A percentile compares a stretch with the other conserved stretches of the same genome.
Conservation (phyloP, 2,797 vertebrate species). For the Anableps anableps region DNA sequence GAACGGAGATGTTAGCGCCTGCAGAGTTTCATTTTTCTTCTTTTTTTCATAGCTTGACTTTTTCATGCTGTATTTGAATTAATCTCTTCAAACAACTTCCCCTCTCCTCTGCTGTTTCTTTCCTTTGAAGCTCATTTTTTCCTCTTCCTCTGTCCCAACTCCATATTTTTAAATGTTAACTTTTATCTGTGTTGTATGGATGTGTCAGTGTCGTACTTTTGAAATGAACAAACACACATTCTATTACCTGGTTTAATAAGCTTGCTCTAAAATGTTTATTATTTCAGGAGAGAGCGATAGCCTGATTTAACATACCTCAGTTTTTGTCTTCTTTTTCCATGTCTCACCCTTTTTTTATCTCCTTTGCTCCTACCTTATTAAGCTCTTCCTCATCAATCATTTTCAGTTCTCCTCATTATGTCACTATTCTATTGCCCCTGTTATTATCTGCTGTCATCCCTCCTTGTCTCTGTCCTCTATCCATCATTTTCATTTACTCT, state of each 20-base stretch:
- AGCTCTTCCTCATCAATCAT: neutral
- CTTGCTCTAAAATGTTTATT: slow-evolving; percentile 8
- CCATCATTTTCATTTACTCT: slow-evolving; percentile 20
- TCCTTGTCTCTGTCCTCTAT: slow-evolving; percentile 9
- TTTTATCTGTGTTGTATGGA: slow-evolving; percentile 25
- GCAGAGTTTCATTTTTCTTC: slow-evolving; percentile 8
- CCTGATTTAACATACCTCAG: slow-evolving; percentile 11
- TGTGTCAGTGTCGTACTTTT: slow-evolving; percentile 39
- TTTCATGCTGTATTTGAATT: slow-evolving; percentile 2
- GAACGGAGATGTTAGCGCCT: slow-evolving; percentile 29
- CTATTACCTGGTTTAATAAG: slow-evolving; percentile 33
- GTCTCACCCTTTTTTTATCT: slow-evolving; percentile 7
- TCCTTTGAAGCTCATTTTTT: slow-evolving; percentile 29
- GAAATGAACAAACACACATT: slow-evolving; percentile 3
- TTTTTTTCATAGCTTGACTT: slow-evolving; percentile 7
- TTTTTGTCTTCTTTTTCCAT: slow-evolving; percentile 7
- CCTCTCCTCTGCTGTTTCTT: neutral
- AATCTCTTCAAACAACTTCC: slow-evolving; percentile 7
- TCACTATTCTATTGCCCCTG: slow-evolving; percentile 2
- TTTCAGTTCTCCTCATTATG: neutral
- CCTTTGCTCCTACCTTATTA: neutral
- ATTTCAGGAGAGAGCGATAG: slow-evolving; percentile 12
- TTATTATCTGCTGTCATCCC: slow-evolving; percentile 1
- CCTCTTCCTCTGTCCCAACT: slow-evolving; percentile 26
- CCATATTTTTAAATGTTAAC: slow-evolving; percentile 4